These are phyloP conservation scores for Hesperia comma DNA, from an alignment of 2,888 invertebrate species.

Conservation along the genomic window DNA sequence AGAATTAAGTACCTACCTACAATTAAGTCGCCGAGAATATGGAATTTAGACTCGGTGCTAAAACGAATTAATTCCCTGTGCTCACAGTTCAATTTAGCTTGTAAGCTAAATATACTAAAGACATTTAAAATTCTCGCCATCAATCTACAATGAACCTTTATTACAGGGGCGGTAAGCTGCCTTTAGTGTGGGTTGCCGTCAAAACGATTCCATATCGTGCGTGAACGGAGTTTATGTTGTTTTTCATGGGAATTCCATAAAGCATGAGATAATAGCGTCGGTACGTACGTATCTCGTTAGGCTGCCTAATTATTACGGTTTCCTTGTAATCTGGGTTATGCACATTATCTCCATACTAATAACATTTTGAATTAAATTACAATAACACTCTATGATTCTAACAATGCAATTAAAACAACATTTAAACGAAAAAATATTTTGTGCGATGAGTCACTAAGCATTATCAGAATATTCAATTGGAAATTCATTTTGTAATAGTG, in stretches of 20 bases:
- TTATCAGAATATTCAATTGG: background rate
- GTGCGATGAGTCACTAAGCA: background rate
- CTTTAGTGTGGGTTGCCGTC: no score
- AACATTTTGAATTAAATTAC: slow-evolving; percentile 7
- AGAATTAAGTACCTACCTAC: background rate
- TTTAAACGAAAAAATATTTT: background rate
- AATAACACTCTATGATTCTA: background rate
- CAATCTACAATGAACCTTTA: no score
- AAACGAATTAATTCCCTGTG: no score
- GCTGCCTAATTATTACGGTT: background rate
- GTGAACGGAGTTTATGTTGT: no score
- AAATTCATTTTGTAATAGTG: no score
- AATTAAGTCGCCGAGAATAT: no score
- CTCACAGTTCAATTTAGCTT: no score
- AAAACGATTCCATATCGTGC: no score
- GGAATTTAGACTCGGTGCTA: no score
- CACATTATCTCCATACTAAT: background rate
- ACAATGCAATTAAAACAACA: background rate
- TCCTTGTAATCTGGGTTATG: background rate
- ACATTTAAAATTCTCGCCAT: no score
- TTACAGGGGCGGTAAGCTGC: no score
- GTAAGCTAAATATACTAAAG: no score
- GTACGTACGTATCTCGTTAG: background rate
- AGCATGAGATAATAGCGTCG: background rate
- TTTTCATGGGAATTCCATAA: slow-evolving; percentile 3